phyloP scores from a whole-genome alignment of 2,888 invertebrate genomes.

The Acrobasis suavella region DNA sequence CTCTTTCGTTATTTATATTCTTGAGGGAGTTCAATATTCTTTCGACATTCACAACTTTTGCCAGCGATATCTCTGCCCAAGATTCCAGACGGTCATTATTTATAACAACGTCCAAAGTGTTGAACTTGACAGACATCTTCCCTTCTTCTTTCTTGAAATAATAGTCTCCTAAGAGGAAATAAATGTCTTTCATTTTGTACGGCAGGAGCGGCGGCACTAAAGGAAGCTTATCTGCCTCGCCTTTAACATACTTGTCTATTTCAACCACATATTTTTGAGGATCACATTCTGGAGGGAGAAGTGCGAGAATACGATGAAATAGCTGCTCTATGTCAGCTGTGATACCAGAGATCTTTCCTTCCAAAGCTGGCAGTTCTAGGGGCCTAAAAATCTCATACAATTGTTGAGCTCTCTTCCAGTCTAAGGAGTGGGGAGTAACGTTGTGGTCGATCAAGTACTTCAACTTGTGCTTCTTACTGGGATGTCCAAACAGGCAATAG shows the following conservation, averaged over 20 bases:
- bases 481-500: conserved; percentile 93
- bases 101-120: conserved; percentile 90
- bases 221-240: conserved; percentile 80
- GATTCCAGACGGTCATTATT: conserved; percentile 92
- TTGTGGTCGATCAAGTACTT: conserved; percentile 89
- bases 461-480: conserved; percentile 84
- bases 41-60: conserved; percentile 89
- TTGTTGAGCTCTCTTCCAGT: conserved; percentile 88
- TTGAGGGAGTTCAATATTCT: conserved; percentile 89
- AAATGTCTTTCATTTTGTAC: conserved; percentile 87
- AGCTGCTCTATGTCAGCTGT: conserved; percentile 90
- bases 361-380: conserved; percentile 89
- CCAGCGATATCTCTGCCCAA: conserved; percentile 95
- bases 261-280: conserved; percentile 84
- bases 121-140: conserved; percentile 89
- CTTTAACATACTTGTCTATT: conserved; percentile 86
- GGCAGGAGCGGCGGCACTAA: conserved; percentile 78
- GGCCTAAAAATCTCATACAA: conserved; percentile 92
- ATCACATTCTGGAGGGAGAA: conserved; percentile 87
- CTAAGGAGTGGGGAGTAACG: conserved; percentile 85
- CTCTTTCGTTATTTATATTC: conserved; percentile 81
- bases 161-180: conserved; percentile 95
- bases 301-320: conserved; percentile 85
- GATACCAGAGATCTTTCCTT: conserved; percentile 88
- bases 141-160: conserved; percentile 94